Percentiles rank a stretch among this genome's conserved stretches.
Evolutionary conservation across 2,888 invertebrate genomes (phyloP).

Genomic region (Ctenicera cuprea): DNA sequence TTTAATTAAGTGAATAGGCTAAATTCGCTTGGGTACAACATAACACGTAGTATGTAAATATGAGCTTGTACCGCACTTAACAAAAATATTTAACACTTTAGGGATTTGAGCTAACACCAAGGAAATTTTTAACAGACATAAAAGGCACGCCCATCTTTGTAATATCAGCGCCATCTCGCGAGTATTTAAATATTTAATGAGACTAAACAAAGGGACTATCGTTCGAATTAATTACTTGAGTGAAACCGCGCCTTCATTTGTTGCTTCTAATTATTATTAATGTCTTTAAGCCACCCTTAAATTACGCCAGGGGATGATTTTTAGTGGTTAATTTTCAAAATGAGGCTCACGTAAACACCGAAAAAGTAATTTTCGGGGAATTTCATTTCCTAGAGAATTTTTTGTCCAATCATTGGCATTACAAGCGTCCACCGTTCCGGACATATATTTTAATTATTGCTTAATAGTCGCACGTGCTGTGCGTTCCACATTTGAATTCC

Average conservation of each 20-base stretch:
- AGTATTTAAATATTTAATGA: conserved; percentile 20
- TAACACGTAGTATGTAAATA: conserved; percentile 33
- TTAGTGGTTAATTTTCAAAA: too few relatives aligned
- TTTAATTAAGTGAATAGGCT: conserved; percentile 39
- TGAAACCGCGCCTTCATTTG: conserved; percentile 13
- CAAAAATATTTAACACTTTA: not conserved
- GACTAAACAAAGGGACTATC: not conserved
- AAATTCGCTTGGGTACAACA: conserved; percentile 28
- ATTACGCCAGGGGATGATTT: not conserved
- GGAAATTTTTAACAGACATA: not conserved
- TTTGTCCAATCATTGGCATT: conserved; percentile 4
- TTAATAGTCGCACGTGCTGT: conserved; percentile 40
- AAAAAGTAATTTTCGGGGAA: not conserved
- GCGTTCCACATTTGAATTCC: conserved; percentile 46
- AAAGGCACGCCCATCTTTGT: not conserved
- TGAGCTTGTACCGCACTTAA: conserved; percentile 9
- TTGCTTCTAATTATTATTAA: conserved; percentile 20
- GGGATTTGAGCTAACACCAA: not conserved
- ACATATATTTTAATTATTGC: conserved; percentile 30
- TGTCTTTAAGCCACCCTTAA: not conserved
- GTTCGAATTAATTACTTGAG: not conserved
- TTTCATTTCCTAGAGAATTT: conserved; percentile 6
- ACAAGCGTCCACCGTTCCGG: not conserved
- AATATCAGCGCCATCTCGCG: not conserved
- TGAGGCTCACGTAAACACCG: too few relatives aligned